phyloP scores from a whole-genome alignment of 1,140 invertebrate genomes.

The Rhopalosiphum padi region DNA sequence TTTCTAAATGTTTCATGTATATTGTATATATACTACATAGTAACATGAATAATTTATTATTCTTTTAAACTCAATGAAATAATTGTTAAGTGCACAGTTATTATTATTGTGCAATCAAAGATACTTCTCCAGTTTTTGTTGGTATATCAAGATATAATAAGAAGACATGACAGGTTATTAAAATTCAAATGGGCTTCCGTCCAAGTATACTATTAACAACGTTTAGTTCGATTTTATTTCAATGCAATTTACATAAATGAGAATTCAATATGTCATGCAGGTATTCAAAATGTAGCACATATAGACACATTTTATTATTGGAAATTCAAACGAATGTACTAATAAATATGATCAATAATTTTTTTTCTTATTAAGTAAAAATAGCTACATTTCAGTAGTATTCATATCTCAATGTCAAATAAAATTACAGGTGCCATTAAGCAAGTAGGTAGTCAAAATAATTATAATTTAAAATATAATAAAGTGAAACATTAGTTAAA shows the following conservation, averaged over 20 bases:
- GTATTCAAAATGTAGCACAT: background rate
- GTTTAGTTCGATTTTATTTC: background rate
- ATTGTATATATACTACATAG: background rate
- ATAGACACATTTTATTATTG: background rate
- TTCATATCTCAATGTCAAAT: background rate
- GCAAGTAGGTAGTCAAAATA: background rate
- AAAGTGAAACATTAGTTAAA: background rate
- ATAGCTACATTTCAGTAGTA: background rate
- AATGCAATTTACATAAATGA: background rate
- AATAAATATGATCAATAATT: background rate
- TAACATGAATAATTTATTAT: background rate
- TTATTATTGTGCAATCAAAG: background rate
- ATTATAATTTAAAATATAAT: background rate
- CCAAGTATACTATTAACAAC: background rate
- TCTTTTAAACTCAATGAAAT: background rate
- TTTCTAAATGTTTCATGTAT: background rate
- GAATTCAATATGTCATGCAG: background rate
- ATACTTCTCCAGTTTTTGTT: background rate
- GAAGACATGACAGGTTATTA: background rate
- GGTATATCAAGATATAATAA: background rate
- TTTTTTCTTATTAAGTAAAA: background rate
- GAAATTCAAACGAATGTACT: background rate
- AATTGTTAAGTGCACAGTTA: background rate
- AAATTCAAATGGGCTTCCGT: background rate
- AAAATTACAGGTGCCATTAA: background rate